Conservation (phyloP, 1,140 invertebrate genomes). For the Trachymyrmex cornetzi region DNA sequence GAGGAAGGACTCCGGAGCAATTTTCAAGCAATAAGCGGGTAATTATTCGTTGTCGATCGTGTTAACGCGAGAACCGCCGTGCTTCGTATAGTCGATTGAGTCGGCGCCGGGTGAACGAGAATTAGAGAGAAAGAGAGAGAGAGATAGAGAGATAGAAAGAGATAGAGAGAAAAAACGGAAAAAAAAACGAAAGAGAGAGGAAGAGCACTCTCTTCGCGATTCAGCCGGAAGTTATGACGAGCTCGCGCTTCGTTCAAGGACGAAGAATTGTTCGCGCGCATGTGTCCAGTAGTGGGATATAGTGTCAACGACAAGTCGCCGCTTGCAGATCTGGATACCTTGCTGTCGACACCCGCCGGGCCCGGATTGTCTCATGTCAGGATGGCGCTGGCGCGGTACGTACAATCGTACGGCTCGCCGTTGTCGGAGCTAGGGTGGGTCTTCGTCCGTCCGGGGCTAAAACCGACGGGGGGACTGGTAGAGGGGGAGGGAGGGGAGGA, state of each 20-base stretch:
- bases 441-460: slow-evolving; percentile 62
- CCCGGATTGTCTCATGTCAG: slow-evolving; percentile 89
- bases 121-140: slow-evolving; percentile 7
- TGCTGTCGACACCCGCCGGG: slow-evolving; percentile 85
- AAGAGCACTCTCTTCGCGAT: slow-evolving; percentile 55
- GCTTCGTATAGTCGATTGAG: slow-evolving; percentile 18
- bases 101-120: slow-evolving; percentile 35
- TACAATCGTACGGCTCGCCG: slow-evolving; percentile 69
- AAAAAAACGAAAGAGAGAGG: not conserved
- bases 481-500: too few species aligned
- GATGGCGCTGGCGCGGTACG: slow-evolving; percentile 89
- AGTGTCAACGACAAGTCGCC: slow-evolving; percentile 81
- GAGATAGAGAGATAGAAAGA: not conserved
- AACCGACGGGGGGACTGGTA: not conserved
- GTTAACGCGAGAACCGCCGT: not conserved
- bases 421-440: slow-evolving; percentile 67
- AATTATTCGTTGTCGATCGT: slow-evolving; percentile 34
- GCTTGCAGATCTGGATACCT: slow-evolving; percentile 88
- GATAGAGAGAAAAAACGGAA: not conserved
- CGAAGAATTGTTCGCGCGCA: slow-evolving; percentile 81
- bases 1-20: slow-evolving; percentile 6
- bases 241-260: slow-evolving; percentile 68
- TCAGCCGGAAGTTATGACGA: slow-evolving; percentile 76
- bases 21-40: slow-evolving; percentile 9
- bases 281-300: slow-evolving; percentile 86